These are phyloP conservation scores for Pygoscelis antarcticus DNA, from an alignment of 2,113 vertebrate genomes.

Conservation along the genomic window DNA sequence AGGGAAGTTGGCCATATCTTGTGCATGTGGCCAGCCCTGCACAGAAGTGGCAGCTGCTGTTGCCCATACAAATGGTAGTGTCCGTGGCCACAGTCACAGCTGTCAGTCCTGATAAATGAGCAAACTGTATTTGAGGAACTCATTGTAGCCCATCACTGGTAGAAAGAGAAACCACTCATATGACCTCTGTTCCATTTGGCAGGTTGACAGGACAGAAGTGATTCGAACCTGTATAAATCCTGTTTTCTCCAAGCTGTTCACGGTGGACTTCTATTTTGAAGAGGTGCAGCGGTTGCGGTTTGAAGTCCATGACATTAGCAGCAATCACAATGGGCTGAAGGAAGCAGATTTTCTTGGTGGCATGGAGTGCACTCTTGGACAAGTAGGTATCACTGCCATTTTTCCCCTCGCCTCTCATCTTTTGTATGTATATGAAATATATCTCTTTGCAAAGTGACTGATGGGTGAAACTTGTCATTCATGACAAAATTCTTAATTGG, in stretches of 20 bases:
- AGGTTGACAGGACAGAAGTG: conserved; percentile 97
- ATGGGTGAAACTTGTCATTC: neutral
- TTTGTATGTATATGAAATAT: neutral
- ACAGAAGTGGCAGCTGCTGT: neutral
- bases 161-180: neutral
- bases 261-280: conserved; percentile 95
- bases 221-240: conserved; percentile 93
- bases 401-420: accelerated
- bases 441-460: neutral
- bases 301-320: conserved; percentile 92
- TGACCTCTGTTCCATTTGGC: conserved; percentile 4
- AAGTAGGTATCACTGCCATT: conserved; percentile 73
- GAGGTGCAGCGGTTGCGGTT: conserved; percentile 93
- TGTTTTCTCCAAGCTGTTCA: conserved; percentile 94
- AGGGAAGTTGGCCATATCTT: neutral
- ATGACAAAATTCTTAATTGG: neutral
- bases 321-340: conserved; percentile 88
- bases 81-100: neutral
- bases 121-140: neutral
- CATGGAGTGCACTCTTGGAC: conserved; percentile 94
- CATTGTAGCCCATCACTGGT: neutral
- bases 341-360: conserved; percentile 91
- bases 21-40: neutral
- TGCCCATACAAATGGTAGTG: neutral
- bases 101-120: neutral